Evolutionary conservation across 2,797 vertebrate genomes (phyloP), one percentile per base, ranked within the genome.

Genomic region (Ctenopoma multispine): DNA sequence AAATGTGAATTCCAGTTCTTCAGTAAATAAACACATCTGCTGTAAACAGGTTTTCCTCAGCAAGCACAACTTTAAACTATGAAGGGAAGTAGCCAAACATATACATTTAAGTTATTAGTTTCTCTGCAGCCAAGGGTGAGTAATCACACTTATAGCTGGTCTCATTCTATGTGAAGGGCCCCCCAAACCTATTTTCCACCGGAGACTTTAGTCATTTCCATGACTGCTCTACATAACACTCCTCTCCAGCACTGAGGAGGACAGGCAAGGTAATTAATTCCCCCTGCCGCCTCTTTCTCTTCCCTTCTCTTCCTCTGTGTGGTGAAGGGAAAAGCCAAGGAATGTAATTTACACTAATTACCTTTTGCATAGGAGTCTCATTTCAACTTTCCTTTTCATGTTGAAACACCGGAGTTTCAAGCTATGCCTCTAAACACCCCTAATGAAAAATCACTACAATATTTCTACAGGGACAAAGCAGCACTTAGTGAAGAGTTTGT

Each of bases 291-390:
- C 88, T 83, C 81, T 79, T 83, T 90, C 87, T 87, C 83, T 87
- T 84, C 80, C 82, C 76, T 79, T 85, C 86, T 74, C 84, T 81
- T 84, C 79, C 88, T 89, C 85, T 84, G 77, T 15, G 48, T 51
- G 79, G 83, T 76, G 81, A 73, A 82, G 79, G 83, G 77, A 80
- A 90, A 91, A 90, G 86, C 80, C 66, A 64, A 83, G 84, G 87
- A 92, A 92, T 90, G 90, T 90, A 82, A 92, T 93, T 93, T 90
- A 87, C 84, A 87, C 90, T 92, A 92, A 94, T 92, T 91, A 92
- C 89, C 89, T 92, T 90, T 90, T 88, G 81, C 88, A 86, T 84
- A 81, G 88, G 81, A 84, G 86, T 89, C 87, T 92, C 80, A 80
- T 92, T 90, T 88, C 82, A 93, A 88, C 88, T 90, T 91, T 87